phyloP scores from a whole-genome alignment of 2,113 vertebrate genomes.

The Trichechus manatus region DNA sequence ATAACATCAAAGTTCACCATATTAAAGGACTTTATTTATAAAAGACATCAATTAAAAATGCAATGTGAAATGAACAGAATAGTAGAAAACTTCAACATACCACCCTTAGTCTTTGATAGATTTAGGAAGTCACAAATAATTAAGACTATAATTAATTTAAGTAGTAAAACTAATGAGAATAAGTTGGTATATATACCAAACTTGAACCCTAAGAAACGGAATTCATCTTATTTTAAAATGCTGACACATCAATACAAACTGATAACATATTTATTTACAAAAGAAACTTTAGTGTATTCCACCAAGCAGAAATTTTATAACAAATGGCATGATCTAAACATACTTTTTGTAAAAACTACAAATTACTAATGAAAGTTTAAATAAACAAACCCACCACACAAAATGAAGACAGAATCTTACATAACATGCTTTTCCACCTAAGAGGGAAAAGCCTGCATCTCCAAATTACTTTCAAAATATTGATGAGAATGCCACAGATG shows the following conservation, averaged over 20 bases:
- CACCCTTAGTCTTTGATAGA: not conserved
- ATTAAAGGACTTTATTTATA: not conserved
- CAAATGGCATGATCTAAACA: constrained; percentile 42
- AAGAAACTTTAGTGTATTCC: constrained; percentile 61
- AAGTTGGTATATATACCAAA: not conserved
- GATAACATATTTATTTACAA: constrained; percentile 54
- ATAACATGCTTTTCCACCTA: constrained; percentile 53
- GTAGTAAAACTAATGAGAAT: not conserved
- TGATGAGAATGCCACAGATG: not conserved
- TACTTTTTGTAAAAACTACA: not conserved
- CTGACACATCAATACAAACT: not conserved
- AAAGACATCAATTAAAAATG: not conserved
- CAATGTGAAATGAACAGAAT: not conserved
- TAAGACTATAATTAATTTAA: constrained; percentile 34
- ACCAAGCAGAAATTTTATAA: constrained; percentile 54
- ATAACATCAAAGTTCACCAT: not conserved
- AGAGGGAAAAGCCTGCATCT: not conserved
- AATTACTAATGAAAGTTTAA: constrained; percentile 58
- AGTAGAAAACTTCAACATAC: not conserved
- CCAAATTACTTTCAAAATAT: constrained; percentile 33
- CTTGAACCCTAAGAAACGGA: not conserved
- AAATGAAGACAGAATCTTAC: constrained; percentile 57
- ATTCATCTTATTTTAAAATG: constrained; percentile 45
- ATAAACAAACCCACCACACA: constrained; percentile 57
- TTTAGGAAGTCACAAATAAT: not conserved